Base-by-base conservation (phyloP, 35 echinoderm and acorn worm genomes). In the Lytechinus pictus region DNA sequence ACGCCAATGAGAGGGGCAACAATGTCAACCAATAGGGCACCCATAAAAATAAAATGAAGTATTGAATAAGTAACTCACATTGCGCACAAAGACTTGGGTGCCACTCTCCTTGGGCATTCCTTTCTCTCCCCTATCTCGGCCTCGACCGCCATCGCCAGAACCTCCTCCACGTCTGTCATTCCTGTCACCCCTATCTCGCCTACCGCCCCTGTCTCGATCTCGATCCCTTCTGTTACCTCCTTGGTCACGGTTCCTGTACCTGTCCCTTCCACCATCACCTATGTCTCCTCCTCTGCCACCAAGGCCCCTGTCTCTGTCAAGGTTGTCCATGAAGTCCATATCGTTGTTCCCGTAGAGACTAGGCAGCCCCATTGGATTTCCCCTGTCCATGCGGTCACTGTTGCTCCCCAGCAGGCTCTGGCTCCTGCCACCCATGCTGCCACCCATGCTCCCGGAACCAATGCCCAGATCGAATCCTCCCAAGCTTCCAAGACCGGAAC, bases 71-170 rank as follows among this genome's bases (percentile, higher is more conserved):
- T 44, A 54, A 96, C 98, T 99, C 95, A 99, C 98, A 95, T 99
- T 99, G 79, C 97, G 96, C 27, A 99, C 96, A 95, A 99, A 98
- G 12, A 99, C 95, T 86, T 98, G 97, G 14, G 95, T 98, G 27
- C 97, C 97, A 16, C 86, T 90, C 60, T 99, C 96, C 54, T 97
- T 97, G 3, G 97, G 95, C 56, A 57, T 96, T 61, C 95, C 95
- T n/a, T 92, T 96, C 51, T 95, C 97, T 28, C 95, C 94, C 86
- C 96, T 88, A 79, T 97, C 96, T 86, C 96, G 28, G 51, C 91
- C 96, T 27, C 95, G 91, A 91, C 94, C 95, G 86, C 96, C 92
- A 57, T 95, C 96, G 28, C 96, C 79, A 21, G 86, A 86, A 51
- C 97, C 87, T 9, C 96, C 97, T 33, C 96, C 96, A 54, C 95